phyloP scores from a whole-genome alignment of 2,888 invertebrate species.

The Orthosia gothica region DNA sequence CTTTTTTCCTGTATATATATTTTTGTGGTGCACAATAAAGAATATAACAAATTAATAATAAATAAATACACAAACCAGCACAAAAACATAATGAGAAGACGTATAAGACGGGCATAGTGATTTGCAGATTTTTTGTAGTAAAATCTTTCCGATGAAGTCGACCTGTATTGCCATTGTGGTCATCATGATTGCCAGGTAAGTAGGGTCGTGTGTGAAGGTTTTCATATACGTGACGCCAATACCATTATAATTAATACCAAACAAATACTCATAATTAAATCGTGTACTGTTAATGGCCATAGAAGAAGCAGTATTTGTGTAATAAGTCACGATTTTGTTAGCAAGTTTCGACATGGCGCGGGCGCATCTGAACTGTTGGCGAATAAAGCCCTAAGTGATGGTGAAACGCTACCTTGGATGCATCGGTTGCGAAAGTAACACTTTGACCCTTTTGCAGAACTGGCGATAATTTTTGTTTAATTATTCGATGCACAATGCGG shows the following conservation, averaged over 20 bases:
- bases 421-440: slow-evolving; percentile 63
- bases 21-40: too few species aligned
- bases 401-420: slow-evolving; percentile 73
- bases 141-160: neutral
- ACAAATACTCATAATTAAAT: slow-evolving; percentile 58
- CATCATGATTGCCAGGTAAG: neutral
- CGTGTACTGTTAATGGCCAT: slow-evolving; percentile 60
- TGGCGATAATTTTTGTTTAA: slow-evolving; percentile 48
- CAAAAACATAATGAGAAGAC: neutral
- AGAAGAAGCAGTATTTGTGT: slow-evolving; percentile 66
- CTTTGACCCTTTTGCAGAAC: slow-evolving; percentile 59
- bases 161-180: neutral
- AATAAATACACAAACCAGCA: too few species aligned
- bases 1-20: too few species aligned
- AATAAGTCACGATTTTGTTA: slow-evolving; percentile 81
- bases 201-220: neutral
- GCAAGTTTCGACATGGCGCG: slow-evolving; percentile 77
- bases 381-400: slow-evolving; percentile 73
- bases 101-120: too few species aligned
- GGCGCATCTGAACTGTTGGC: slow-evolving; percentile 75
- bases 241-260: slow-evolving; percentile 36
- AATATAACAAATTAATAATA: too few species aligned
- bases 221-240: slow-evolving; percentile 1
- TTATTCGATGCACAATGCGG: slow-evolving; percentile 23
- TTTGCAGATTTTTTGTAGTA: neutral